Base-by-base conservation (phyloP, 2,888 invertebrate species). In the Byasa hedistus region DNA sequence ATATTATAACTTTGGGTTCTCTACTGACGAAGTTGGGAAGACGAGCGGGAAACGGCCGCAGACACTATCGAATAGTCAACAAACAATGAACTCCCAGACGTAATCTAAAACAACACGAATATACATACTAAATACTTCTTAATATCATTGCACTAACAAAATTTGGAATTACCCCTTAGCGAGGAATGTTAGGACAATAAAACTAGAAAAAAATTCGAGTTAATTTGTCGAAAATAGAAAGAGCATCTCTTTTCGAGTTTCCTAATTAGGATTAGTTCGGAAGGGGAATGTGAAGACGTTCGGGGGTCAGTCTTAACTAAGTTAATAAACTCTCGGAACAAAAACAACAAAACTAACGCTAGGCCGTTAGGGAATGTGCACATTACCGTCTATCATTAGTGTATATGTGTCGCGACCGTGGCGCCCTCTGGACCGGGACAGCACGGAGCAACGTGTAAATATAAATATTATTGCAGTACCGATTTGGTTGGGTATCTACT, bases 311-410 rank as follows among this genome's bases (percentile, higher is more conserved):
- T 91, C 91, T 90, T 86, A 88, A 88, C 91, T 89, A 89, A 82
- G 76, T 79, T 79, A 82, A 87, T 89, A 89, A 87, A 90, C 87
- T 90, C 81, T 90, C 87, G 84, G 87, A 89, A 85, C 80, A 87
- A 80, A 87, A 88, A 87, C 88, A 89, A 91, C 86, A 89, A 89
- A 83, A 85, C 81, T 83, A 86, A 79, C 78, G 74, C 85, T 85
- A 87, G 82, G 84, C 87, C 87, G 84, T 86, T 82, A 84, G 89
- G 91, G 91, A 91, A 91, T 90, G 91, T 90, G 91, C 91, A 85
- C 77, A 80, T 88, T 89, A 89, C n/a, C 72, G 78, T 78, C 86
- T 87, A 88, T 80, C 36, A 77, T 79, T 84, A 86, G 86, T 84
- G 83, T 88, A 87, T 82, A 87, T 84, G 54, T 72, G 86, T 85